Conservation (phyloP, 2,113 vertebrate genomes). For the Clarias macrocephalus region DNA sequence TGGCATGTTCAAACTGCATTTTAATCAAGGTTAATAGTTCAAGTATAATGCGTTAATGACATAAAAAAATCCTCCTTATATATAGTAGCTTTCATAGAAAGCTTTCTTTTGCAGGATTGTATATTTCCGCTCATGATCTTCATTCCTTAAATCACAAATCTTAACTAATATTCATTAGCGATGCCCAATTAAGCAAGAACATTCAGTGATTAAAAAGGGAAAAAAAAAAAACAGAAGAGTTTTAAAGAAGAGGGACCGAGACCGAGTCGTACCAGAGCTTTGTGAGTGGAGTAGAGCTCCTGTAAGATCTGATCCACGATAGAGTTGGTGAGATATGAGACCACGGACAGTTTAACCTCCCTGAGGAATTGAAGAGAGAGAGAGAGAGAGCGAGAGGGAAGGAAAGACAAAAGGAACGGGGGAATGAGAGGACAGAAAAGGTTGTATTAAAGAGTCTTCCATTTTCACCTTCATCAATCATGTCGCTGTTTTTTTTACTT, state of each 20-base stretch:
- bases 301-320: constrained; percentile 88
- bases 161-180: not conserved
- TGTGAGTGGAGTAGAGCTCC: constrained; percentile 84
- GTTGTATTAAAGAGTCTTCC: not conserved
- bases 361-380: constrained; percentile 61
- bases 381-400: constrained; percentile 17
- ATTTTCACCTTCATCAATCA: not conserved
- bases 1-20: not conserved
- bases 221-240: not conserved
- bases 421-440: not conserved
- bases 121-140: not conserved
- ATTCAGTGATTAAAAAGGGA: not conserved
- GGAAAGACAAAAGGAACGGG: constrained; percentile 18
- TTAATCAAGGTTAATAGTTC: not conserved
- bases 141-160: not conserved
- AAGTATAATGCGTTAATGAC: not conserved
- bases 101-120: not conserved
- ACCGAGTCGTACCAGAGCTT: constrained; percentile 80
- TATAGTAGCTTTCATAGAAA: not conserved
- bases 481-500: not conserved
- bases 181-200: not conserved
- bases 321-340: constrained; percentile 89
- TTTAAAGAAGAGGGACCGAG: not conserved
- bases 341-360: constrained; percentile 87
- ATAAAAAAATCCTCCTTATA: not conserved